Base-by-base conservation (phyloP, 2,113 vertebrate species). In the Salminus brasiliensis region DNA sequence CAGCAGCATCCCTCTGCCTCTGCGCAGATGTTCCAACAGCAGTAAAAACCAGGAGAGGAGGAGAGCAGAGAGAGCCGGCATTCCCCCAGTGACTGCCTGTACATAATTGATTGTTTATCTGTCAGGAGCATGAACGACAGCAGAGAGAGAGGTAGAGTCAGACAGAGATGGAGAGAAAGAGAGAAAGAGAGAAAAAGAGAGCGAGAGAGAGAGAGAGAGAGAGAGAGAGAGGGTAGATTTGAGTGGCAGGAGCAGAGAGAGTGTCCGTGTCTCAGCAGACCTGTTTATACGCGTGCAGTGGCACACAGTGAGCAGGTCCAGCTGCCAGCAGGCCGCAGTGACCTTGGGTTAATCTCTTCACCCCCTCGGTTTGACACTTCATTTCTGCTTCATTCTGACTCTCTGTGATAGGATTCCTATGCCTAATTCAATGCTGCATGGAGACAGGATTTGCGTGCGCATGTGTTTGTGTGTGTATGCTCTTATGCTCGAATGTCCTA, bases 71-170 rank as follows among this genome's bases (percentile, higher is more conserved):
- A 53, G 25, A 45, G 49, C 39, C 13, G 25, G 47, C 79, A 74
- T 72, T 90, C 88, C 88, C 88, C 86, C 43, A 75, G 57, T 86
- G 89, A 88, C 88, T 86, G 85, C 57, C 86, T 88, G 85, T 91
- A 89, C 88, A 93, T 93, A 91, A 93, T 91, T 91, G 90, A 93
- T 93, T 90, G 89, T 92, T 91, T 91, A 88, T 93, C 89, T 87
- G 90, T 88, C 86, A 85, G 39, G 87, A 86, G 85, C 86, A 86
- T 85, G 86, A 89, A 87, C 84, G 74, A 86, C 86, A 82, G 86
- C 69, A 81, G 76, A 2, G 21, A 85, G 69, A 85, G 32, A 85
- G 7, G 13, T 15, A 32, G 32, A 36, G 32, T 4, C 2, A 63
- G 21, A 8, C 10, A 21, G 30, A 65, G 34, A n/a, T 4, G 21